Percentiles rank a stretch among this genome's conserved stretches.
Conservation (phyloP, 2,797 vertebrate species). For the Ctenochaetus hawaiiensis region DNA sequence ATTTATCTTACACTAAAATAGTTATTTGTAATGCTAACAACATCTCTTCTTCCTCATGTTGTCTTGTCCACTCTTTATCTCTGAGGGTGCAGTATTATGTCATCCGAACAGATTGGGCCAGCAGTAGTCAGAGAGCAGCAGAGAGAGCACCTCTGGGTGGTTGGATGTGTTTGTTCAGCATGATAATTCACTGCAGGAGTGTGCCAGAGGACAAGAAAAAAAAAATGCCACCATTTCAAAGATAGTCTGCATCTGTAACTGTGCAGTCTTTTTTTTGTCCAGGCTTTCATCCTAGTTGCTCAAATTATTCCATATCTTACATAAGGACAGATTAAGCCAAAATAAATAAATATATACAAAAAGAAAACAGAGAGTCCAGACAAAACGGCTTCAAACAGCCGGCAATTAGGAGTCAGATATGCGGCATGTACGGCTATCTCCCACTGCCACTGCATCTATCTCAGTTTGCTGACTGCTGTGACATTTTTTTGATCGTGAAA, state of each 20-base stretch:
- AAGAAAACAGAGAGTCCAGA: conserved; percentile 21
- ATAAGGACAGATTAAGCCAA: conserved; percentile 57
- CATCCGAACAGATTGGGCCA: conserved; percentile 49
- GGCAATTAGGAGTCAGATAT: conserved; percentile 48
- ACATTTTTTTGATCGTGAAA: conserved; percentile 71
- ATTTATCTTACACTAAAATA: conserved; percentile 20
- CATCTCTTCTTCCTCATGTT: conserved; percentile 20
- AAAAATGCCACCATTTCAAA: conserved; percentile 47
- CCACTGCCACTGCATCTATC: conserved; percentile 49
- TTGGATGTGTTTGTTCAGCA: conserved; percentile 69
- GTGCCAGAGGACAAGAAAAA: conserved; percentile 19
- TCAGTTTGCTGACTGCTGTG: conserved; percentile 73
- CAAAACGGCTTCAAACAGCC: conserved; percentile 57
- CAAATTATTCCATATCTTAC: conserved; percentile 62
- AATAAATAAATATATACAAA: conserved; percentile 34
- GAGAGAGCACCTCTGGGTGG: conserved; percentile 46
- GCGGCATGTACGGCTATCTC: conserved; percentile 47
- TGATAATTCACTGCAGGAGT: conserved; percentile 55
- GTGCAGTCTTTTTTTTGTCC: conserved; percentile 26
- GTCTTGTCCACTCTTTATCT: conserved; percentile 32
- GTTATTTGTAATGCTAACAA: conserved; percentile 32
- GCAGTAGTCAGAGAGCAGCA: conserved; percentile 35
- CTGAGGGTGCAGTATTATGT: conserved; percentile 39
- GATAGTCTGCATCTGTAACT: conserved; percentile 24
- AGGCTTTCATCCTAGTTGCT: conserved; percentile 55